A percentile compares a stretch with the other conserved stretches of the same genome.
phyloP scores from a whole-genome alignment of 2,797 vertebrate species.

The Heteromormyrus szaboi region DNA sequence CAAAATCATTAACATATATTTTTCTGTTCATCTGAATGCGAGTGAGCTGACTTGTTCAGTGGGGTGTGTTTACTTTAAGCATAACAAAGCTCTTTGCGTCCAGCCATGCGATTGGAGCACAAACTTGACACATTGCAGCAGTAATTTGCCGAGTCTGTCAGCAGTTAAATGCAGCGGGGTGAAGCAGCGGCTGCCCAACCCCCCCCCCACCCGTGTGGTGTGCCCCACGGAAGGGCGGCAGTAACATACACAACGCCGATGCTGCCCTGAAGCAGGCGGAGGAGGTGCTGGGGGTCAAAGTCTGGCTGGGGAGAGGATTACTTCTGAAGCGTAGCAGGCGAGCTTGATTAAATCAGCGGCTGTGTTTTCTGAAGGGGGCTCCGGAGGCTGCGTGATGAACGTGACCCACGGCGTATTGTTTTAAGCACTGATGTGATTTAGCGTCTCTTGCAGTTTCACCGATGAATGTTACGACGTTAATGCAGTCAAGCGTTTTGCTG shows the following conservation, averaged over 20 bases:
- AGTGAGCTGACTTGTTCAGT: neutral
- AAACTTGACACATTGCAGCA: neutral
- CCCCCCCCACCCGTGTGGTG: neutral
- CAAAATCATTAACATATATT: neutral
- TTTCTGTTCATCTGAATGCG: neutral
- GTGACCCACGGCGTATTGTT: neutral
- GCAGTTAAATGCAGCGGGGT: neutral
- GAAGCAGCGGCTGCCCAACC: neutral
- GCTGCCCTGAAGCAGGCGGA: neutral
- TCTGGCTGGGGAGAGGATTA: constrained; percentile 53
- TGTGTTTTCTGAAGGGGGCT: neutral
- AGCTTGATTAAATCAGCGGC: neutral
- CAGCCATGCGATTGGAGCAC: neutral
- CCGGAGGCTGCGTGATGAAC: neutral
- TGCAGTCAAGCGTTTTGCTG: neutral
- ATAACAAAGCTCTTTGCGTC: neutral
- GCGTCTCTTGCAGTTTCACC: neutral
- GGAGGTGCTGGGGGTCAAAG: constrained; percentile 42
- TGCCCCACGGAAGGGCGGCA: neutral
- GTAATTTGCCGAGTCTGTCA: neutral
- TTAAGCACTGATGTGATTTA: neutral
- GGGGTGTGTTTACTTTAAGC: neutral
- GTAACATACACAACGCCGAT: neutral
- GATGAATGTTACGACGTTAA: neutral
- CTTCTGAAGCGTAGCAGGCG: constrained; percentile 23